A percentile compares a stretch with the other conserved stretches of the same genome.
Conservation (phyloP, 2,888 invertebrate genomes). For the Formica aserva region DNA sequence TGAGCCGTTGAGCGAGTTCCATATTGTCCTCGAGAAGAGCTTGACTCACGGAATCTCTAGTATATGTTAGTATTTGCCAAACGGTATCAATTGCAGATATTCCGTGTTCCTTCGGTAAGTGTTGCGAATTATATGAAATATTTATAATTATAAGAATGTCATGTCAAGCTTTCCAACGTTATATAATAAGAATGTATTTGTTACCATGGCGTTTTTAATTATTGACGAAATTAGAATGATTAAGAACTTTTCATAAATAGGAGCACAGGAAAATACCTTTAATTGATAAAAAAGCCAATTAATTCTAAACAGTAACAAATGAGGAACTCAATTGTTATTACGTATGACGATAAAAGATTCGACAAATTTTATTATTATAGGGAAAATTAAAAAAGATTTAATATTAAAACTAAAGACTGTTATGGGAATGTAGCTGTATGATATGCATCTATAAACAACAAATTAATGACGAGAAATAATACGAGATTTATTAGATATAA, state of each 20-base stretch:
- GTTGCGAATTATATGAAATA: constrained; percentile 12
- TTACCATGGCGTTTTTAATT: constrained; percentile 12
- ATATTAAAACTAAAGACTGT: constrained; percentile 73
- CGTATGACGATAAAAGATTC: constrained; percentile 8
- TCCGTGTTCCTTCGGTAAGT: constrained; percentile 49
- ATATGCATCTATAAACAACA: constrained; percentile 69
- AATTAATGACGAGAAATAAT: constrained; percentile 60
- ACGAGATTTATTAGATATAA: constrained; percentile 54
- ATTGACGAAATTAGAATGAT: constrained; percentile 8
- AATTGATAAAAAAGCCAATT: constrained; percentile 11
- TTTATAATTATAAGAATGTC: not conserved
- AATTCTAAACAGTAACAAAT: constrained; percentile 7
- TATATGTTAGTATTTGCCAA: constrained; percentile 79
- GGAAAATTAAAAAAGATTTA: constrained; percentile 63
- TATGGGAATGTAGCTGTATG: constrained; percentile 64
- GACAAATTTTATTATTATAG: constrained; percentile 58
- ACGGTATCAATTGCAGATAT: constrained; percentile 50
- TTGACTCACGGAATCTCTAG: constrained; percentile 90
- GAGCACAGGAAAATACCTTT: not conserved
- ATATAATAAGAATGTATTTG: not conserved
- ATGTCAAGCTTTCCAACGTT: not conserved
- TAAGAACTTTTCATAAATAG: constrained; percentile 20
- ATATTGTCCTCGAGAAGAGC: constrained; percentile 94
- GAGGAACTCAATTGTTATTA: constrained; percentile 35
- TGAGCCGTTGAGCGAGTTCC: constrained; percentile 95